phyloP scores from a whole-genome alignment of 2,888 invertebrate genomes.

The Euclidia mi region DNA sequence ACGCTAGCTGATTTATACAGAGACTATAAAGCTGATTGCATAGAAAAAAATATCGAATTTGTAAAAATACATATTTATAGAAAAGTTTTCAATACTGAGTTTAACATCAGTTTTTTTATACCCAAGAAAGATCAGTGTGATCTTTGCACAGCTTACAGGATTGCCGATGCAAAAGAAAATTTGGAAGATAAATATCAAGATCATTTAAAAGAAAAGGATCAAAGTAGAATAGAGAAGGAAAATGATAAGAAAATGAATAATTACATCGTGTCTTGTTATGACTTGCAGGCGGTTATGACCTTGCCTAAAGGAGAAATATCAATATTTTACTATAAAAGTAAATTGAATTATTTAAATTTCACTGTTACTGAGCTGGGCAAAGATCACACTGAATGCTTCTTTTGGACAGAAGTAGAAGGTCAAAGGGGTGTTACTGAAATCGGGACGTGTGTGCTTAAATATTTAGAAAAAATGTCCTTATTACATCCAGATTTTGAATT shows the following conservation, averaged over 20 bases:
- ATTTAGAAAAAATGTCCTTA: constrained; percentile 27
- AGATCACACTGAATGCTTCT: constrained; percentile 37
- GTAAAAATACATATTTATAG: constrained; percentile 11
- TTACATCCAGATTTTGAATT: neutral
- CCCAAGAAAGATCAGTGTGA: constrained; percentile 22
- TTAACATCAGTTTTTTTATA: constrained; percentile 15
- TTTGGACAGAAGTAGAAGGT: constrained; percentile 38
- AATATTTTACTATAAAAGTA: constrained; percentile 37
- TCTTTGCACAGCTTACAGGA: neutral
- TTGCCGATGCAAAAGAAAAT: no score
- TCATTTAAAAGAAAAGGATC: no score
- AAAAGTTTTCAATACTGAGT: constrained; percentile 10
- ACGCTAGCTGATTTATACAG: constrained; percentile 1
- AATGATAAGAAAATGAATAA: constrained; percentile 10
- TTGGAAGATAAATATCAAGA: no score
- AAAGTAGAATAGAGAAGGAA: constrained; percentile 10
- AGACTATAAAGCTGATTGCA: neutral
- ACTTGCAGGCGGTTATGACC: constrained; percentile 38
- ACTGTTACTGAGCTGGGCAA: constrained; percentile 39
- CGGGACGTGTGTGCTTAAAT: constrained; percentile 31
- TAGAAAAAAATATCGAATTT: neutral
- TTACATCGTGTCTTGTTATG: constrained; percentile 32
- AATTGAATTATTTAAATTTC: constrained; percentile 41
- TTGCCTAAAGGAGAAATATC: constrained; percentile 35
- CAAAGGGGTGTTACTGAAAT: constrained; percentile 43